Conservation (phyloP, 92 coral and sea anemone species). For the Phenganax stokvisi region DNA sequence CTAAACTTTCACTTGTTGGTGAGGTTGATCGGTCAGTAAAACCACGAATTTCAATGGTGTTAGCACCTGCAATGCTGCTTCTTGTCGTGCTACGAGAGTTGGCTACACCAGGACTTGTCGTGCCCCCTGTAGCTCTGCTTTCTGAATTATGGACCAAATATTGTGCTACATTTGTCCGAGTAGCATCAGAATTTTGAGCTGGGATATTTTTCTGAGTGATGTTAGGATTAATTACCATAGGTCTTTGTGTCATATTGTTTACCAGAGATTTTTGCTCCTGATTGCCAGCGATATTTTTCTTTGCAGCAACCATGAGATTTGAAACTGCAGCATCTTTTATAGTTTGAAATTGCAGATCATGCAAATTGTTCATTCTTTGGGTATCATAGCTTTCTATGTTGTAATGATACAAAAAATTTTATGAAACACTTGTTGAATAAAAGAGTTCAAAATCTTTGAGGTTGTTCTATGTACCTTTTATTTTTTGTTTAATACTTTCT, state of each 20-base stretch:
- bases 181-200: no score
- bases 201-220: background rate
- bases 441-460: background rate
- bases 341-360: no score
- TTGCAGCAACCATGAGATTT: background rate
- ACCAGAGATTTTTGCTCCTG: background rate
- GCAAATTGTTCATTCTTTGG: background rate
- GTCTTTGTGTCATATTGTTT: background rate
- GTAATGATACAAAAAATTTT: background rate
- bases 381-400: constrained; percentile 1
- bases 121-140: no score
- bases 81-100: no score
- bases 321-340: no score
- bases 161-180: no score
- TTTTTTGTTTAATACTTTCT: constrained; percentile 19
- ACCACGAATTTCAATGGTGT: no score
- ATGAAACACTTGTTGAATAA: background rate
- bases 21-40: no score
- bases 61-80: no score
- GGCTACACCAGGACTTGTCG: no score
- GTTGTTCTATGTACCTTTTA: background rate
- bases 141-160: no score
- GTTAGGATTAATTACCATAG: background rate
- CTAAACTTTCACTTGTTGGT: no score
- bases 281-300: background rate